phyloP scores from a whole-genome alignment of 2,113 vertebrate genomes.

The Tonatia bakeri region DNA sequence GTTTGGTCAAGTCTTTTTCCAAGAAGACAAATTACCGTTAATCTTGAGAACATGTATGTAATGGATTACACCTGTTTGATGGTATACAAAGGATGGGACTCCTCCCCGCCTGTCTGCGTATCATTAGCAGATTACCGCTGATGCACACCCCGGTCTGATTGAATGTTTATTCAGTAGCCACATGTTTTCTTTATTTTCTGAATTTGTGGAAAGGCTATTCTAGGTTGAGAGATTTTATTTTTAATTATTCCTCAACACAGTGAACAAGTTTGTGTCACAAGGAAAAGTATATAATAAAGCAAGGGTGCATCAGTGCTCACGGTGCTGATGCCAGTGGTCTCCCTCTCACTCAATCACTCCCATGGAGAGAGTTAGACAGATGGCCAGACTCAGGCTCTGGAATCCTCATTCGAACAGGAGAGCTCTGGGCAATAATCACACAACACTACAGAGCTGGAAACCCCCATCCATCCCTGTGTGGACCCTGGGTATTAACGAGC shows the following conservation, averaged over 20 bases:
- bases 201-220: not conserved
- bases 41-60: not conserved
- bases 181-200: not conserved
- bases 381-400: not conserved
- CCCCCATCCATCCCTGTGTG: no score
- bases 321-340: no score
- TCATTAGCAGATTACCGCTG: not conserved
- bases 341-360: not conserved
- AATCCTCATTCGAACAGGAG: not conserved
- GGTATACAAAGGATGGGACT: not conserved
- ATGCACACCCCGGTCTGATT: not conserved
- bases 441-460: not conserved
- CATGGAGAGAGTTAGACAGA: not conserved
- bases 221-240: not conserved
- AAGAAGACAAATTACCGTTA: not conserved
- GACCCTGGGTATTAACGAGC: not conserved
- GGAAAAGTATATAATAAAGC: slow-evolving; percentile 12
- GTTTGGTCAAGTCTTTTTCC: not conserved
- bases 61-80: not conserved
- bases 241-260: not conserved
- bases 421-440: not conserved
- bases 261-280: not conserved
- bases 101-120: not conserved
- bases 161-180: not conserved
- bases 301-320: not conserved